These are phyloP conservation scores for Tenebrio molitor DNA, from an alignment of 1,140 invertebrate species.

Conservation along the genomic window DNA sequence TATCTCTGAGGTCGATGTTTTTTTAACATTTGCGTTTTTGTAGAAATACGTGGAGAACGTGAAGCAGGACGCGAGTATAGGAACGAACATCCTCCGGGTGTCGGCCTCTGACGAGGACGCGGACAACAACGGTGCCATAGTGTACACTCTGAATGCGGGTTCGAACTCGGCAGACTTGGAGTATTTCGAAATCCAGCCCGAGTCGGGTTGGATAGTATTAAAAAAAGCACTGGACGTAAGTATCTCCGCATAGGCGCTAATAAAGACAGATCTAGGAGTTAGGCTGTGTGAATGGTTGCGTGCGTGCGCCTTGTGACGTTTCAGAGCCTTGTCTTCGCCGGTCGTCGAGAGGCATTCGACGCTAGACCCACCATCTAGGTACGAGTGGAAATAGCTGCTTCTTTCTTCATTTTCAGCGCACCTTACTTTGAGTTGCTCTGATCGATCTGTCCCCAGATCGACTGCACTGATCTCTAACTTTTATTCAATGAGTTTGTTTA, in stretches of 20 bases:
- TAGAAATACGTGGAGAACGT: constrained; percentile 98
- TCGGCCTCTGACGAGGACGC: constrained; percentile 96
- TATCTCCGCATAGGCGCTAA: constrained; percentile 65
- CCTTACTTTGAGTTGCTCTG: constrained; percentile 68
- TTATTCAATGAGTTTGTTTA: constrained; percentile 73
- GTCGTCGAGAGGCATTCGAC: neutral
- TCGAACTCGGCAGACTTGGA: constrained; percentile 88
- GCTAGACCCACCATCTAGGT: constrained; percentile 56
- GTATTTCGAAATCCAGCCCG: constrained; percentile 95
- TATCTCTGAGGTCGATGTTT: neutral
- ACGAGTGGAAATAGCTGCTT: constrained; percentile 67
- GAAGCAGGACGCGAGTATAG: constrained; percentile 96
- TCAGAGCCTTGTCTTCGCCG: constrained; percentile 2
- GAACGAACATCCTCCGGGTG: constrained; percentile 93
- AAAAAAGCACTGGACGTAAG: constrained; percentile 96
- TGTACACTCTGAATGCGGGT: constrained; percentile 90
- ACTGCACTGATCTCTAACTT: constrained; percentile 64
- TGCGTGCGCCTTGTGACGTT: constrained; percentile 24
- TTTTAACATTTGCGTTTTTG: constrained; percentile 18
- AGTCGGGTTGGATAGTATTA: constrained; percentile 95
- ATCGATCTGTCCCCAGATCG: constrained; percentile 61
- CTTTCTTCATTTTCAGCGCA: constrained; percentile 68
- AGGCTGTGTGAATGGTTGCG: constrained; percentile 49
- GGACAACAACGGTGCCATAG: constrained; percentile 95
- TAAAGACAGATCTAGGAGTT: neutral